Base-by-base conservation (phyloP, 2,113 vertebrate species). In the Leuciscus idus region DNA sequence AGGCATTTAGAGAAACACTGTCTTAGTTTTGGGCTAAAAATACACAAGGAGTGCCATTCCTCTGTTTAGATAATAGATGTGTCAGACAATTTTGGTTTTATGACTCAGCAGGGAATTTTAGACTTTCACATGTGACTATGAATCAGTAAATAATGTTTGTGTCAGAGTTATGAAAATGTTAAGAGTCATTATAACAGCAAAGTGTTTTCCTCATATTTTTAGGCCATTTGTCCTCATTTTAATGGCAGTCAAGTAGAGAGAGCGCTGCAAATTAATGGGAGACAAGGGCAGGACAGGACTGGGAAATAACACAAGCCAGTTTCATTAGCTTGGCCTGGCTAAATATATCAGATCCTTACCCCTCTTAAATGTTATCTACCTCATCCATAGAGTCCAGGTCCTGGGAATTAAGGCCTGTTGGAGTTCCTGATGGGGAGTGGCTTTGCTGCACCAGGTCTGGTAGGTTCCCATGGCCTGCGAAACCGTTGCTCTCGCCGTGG, bases 401-500 rank as follows among this genome's bases (percentile, higher is more conserved):
- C 91, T 98, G 97, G 0, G 94, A 86, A 90, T 96, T 95, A 86
- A 90, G 86, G 73, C 95, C 93, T 93, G 89, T 93, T 91, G 89
- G 95, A 0, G 97, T 97, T 85, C 96, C 96, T 0, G 95, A 96
- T 0, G 97, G 97, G 39, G 98, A 98, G 89, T 97, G 97, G 91
- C 97, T 99, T 93, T 98, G 97, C 93, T 98, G 98, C 76, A 99
- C 95, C 92, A 99, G 95, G 95, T 99, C 98, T 21, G 98, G 98
- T 12, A 99, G 97, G 91, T 98, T 99, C 91, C 96, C 96, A 83
- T 98, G 97, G 90, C 96, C 95, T n/a, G 96, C 96, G 39, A 99
- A 97, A 84, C 98, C 98, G 90, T 99, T 99, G 92, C 97, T 99
- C 95, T 98, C 97, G 77, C 94, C 59, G 81, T 98, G 98, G 88